Base-by-base conservation (phyloP, 2,797 vertebrate genomes). In the Hyperoplus lanceolatus region DNA sequence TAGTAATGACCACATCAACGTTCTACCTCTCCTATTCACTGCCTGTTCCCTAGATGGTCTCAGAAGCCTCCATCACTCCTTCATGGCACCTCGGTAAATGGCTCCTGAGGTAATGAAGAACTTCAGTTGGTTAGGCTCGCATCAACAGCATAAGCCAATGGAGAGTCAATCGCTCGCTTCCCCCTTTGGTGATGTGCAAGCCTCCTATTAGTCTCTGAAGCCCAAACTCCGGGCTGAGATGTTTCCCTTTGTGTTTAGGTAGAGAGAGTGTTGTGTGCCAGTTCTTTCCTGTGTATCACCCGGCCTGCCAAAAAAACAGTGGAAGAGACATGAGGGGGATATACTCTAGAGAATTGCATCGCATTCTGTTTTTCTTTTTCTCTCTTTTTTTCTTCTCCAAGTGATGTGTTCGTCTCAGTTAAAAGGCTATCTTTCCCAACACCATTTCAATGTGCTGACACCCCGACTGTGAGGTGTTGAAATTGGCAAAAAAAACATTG, bases 381-480 rank as follows among this genome's bases (percentile, higher is more conserved):
- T 77, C 57, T 65, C 36, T 77, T 80, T 60, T 76, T 85, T 81
- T 70, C 71, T 57, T 55, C 80, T 85, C 84, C 77, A 75, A 89
- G 86, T 77, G 83, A 90, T 89, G 90, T 94, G 2, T 94, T 93
- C 88, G 90, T 93, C 91, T 88, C 88, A 88, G 89, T 95, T 94
- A 92, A 95, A 95, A 94, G 92, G 75, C 89, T 89, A 79, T 89
- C 87, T 93, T 94, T 95, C 91, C 87, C 90, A 90, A 92, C 87
- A 87, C 90, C 73, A 83, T 93, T 91, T 93, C 90, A 87, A 81
- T 90, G 89, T 90, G 91, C 87, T 93, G 92, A 94, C 92, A 93
- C 87, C 90, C 91, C 90, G 79, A 91, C 93, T 93, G 92, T 91
- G 93, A 94, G 89, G 87, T 91, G 92, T 94, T 92, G 82, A 88